A percentile compares a stretch with the other conserved stretches of the same genome.
Conservation (phyloP, 1,140 invertebrate genomes). For the Drosophila pandora region DNA sequence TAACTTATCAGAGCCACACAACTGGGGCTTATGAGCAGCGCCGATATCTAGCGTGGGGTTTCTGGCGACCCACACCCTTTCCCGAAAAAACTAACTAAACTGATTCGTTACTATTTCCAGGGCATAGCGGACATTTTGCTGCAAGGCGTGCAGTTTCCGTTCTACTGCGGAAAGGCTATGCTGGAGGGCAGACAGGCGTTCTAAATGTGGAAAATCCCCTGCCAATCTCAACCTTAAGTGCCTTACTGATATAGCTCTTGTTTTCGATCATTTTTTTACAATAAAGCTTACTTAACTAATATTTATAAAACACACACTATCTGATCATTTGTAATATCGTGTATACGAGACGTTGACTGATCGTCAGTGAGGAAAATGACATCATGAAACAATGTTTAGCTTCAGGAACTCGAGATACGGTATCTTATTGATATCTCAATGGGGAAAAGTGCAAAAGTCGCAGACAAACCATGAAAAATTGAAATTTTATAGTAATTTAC, state of each 20-base stretch:
- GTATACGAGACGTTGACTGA: conserved; percentile 1
- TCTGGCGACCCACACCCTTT: not conserved
- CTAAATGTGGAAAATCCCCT: conserved; percentile 30
- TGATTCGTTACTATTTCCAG: conserved; percentile 84
- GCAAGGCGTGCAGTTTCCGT: conserved; percentile 88
- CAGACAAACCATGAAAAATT: not conserved
- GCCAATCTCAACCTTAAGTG: conserved; percentile 36
- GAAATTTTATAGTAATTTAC: not conserved
- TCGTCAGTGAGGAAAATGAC: not conserved
- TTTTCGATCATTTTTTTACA: conserved; percentile 37
- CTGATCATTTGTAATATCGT: conserved; percentile 17
- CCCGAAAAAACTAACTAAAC: not conserved
- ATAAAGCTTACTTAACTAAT: conserved; percentile 47
- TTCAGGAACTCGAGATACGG: not conserved
- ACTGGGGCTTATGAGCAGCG: conserved; percentile 36
- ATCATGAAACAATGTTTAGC: conserved; percentile 1
- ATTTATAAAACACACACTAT: conserved; percentile 16
- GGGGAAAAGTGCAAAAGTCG: not conserved
- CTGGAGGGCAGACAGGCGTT: conserved; percentile 84
- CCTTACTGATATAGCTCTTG: conserved; percentile 56
- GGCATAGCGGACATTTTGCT: conserved; percentile 88
- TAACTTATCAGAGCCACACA: conserved; percentile 30
- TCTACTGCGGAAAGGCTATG: conserved; percentile 88
- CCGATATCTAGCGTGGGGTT: conserved; percentile 28
- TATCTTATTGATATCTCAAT: not conserved